Base-by-base conservation (phyloP, 2,113 vertebrate genomes). In the Lepidothrix coronata region DNA sequence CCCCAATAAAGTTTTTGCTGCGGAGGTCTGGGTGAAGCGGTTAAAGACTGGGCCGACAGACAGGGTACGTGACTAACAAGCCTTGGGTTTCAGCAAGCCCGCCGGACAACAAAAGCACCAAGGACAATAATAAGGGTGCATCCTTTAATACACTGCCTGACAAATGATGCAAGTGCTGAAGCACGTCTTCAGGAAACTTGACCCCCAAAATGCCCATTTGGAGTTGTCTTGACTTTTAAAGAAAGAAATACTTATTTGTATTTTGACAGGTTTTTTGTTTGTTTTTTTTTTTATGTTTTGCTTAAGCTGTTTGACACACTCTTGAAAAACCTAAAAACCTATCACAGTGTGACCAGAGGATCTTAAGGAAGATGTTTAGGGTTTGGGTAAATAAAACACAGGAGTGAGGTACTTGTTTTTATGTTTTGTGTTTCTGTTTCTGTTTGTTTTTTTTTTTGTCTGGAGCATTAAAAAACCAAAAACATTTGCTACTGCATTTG, bases 141-240 rank as follows among this genome's bases (percentile, higher is more conserved):
- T 33, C 73, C 57, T 28, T 6, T 23, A 19, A 9, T 18, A 48
- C 12, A 1, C 62, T 13, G 62, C 3, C 2, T 43, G 67, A 6
- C 25, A n/a, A 13, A 19, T 7, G 30, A 8, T 41, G 43, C 12
- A 14, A 3, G 10, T 3, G 11, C 21, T 74, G 33, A 4, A 54
- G 75, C 2, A 20, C n/a, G 27, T 8, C 44, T 44, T 30, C 17
- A 2, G 25, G 58, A 52, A 41, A 46, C 44, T 24, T 37, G 39
- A 6, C 33, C 8, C 8, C 6, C 54, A n/a, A 0, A 48, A 71
- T 17, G 14, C 24, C 28, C 8, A 0, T 44, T 57, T 79, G n/a
- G 18, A 55, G 18, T 51, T 23, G 5, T 48, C 49, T 39, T 43
- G 75, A 11, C 35, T 74, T 41, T 2, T 30, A 17, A 59, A 44